Evolutionary conservation across 2,888 invertebrate species (phyloP), one percentile per base, ranked within the genome.

Genomic region (Polyploca ridens): DNA sequence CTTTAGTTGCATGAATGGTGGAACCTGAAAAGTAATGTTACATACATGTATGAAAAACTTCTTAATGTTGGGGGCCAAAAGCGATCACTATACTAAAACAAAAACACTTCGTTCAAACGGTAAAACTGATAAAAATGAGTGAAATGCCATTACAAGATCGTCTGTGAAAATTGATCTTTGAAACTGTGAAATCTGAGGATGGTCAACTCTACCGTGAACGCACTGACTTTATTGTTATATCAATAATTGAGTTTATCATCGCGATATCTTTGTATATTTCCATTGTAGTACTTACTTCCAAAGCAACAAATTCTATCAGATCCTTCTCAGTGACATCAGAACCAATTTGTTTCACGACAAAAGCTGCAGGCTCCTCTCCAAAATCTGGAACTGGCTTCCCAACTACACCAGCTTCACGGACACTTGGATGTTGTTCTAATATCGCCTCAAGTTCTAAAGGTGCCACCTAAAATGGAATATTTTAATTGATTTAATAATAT

Each of bases 371-470:
- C 33, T 96, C 85, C 81, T 97, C 97, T 13, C 97, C 97, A 58
- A 95, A 94, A 58, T 85, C 88, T 67, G 95, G 95, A 75, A 96
- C 95, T 0, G 97, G 96, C 66, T 96, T 89, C 1, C 98, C 98
- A 71, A 98, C 95, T 1, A 98, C 98, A 8, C 96, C 97, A 0
- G 95, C 97, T 81, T 98, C 98, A 63, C 93, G 92, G 3, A 98
- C 95, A 63, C 93, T 95, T 1, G 96, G 95, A 85, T 97, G 95
- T 7, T 95, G 94, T 58, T 97, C 90, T 5, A 98, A 88, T 62
- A 98, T 82, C 1, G 96, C 96, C 90, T 98, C 98, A 63, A 98
- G 88, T 88, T 98, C 98, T 3, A 98, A 96, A 10, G 98, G 98
- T 1, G 98, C 96, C n/a, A 95, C 94, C 95, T 96, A 82, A 19